A percentile compares a stretch with the other conserved stretches of the same genome.
Conservation (phyloP, 2,113 vertebrate genomes). For the Clarias batrachus region DNA sequence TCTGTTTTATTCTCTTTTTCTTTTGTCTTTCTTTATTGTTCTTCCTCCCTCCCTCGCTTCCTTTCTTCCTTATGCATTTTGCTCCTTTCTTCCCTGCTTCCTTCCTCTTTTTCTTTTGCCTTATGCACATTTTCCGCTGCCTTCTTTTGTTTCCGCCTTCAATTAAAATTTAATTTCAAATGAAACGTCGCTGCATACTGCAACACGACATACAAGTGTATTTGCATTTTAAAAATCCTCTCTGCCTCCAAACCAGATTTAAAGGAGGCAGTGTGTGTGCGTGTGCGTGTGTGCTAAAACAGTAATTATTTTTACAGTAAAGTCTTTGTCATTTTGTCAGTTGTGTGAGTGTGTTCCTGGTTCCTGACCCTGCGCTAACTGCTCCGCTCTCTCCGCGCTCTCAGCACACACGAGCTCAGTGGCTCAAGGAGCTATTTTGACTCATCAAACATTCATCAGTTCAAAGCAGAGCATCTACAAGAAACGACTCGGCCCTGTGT, state of each 20-base stretch:
- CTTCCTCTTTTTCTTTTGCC: not conserved
- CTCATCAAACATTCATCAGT: conserved; percentile 74
- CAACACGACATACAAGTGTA: not conserved
- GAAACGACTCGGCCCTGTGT: conserved; percentile 24
- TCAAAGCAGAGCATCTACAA: conserved; percentile 54
- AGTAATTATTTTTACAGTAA: not conserved
- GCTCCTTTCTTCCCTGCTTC: not conserved
- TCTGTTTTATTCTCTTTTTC: not conserved
- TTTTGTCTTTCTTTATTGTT: not conserved
- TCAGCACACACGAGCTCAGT: conserved; percentile 58
- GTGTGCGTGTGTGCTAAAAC: not conserved
- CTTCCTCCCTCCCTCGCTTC: too few relatives aligned
- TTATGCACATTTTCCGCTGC: not conserved
- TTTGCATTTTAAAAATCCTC: not conserved
- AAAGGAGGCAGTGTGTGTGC: not conserved
- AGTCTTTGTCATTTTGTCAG: not conserved
- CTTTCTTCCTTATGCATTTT: not conserved
- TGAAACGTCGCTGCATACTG: not conserved
- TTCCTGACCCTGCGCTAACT: not conserved
- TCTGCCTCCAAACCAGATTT: not conserved
- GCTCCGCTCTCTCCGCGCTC: conserved; percentile 19
- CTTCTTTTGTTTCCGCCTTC: not conserved
- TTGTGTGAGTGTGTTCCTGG: not conserved
- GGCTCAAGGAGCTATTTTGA: conserved; percentile 63
- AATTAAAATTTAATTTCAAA: not conserved